Percentiles rank a stretch among this genome's conserved stretches.
Evolutionary conservation across 2,888 invertebrate species (phyloP).

Genomic region (Mimas tiliae): DNA sequence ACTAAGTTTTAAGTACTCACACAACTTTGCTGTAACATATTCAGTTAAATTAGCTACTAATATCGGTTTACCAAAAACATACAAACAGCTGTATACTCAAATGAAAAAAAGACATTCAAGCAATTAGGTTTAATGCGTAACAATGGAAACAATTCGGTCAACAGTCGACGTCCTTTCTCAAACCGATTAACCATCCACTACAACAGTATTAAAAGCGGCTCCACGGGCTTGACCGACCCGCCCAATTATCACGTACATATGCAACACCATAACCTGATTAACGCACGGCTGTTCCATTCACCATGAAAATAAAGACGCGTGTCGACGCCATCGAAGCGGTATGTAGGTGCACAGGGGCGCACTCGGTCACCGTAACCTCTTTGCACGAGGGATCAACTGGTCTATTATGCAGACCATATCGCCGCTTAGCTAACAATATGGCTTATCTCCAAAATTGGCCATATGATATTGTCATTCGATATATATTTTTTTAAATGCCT

Average conservation of each 20-base stretch:
- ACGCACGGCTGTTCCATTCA: slow-evolving; percentile 32
- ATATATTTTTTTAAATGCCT: too few species aligned
- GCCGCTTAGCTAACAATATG: too few species aligned
- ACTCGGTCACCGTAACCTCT: background rate
- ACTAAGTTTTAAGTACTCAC: too few species aligned
- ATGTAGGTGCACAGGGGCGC: background rate
- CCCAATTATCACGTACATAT: slow-evolving; percentile 14
- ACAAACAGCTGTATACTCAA: background rate
- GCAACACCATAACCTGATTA: slow-evolving; percentile 27
- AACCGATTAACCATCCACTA: background rate
- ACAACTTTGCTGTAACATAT: too few species aligned
- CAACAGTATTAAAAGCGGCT: background rate
- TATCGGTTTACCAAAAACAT: too few species aligned
- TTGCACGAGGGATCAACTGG: too few species aligned
- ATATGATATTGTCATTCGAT: too few species aligned
- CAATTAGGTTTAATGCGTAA: background rate
- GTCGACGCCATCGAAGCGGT: too few species aligned
- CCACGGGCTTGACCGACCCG: background rate
- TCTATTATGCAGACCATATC: too few species aligned
- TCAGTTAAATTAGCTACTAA: too few species aligned
- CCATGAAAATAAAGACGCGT: slow-evolving; percentile 18
- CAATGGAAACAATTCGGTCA: background rate
- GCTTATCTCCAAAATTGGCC: too few species aligned
- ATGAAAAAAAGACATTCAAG: background rate
- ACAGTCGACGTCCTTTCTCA: background rate